phyloP scores from a whole-genome alignment of 2,113 vertebrate species.

The Hydrolagus affinis region DNA sequence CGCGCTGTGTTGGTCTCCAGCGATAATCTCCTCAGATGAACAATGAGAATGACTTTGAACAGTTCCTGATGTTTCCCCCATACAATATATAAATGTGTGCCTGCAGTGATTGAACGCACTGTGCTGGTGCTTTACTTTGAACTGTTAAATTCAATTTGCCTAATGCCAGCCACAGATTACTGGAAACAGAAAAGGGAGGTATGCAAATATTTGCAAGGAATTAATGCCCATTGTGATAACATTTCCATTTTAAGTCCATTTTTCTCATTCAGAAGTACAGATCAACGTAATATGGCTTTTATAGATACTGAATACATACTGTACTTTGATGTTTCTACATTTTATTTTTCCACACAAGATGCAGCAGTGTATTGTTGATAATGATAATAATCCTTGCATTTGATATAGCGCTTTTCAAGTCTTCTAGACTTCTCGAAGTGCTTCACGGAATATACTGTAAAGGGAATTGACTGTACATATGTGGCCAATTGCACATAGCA shows the following conservation, averaged over 20 bases:
- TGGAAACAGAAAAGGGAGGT: background rate
- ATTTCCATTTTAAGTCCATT: background rate
- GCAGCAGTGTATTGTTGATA: background rate
- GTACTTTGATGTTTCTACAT: background rate
- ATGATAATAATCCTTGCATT: too few species aligned
- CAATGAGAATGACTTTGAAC: background rate
- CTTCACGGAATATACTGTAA: too few species aligned
- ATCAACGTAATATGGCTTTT: background rate
- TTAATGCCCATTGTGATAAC: background rate
- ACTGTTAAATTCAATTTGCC: background rate
- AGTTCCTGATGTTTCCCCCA: background rate
- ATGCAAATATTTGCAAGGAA: background rate
- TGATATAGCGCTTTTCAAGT: too few species aligned
- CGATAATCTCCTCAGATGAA: slow-evolving; percentile 2
- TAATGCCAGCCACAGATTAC: background rate
- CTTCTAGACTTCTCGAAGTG: too few species aligned
- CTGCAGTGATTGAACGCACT: background rate
- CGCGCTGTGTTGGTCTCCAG: background rate
- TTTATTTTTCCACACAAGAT: too few species aligned
- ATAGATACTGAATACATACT: too few species aligned
- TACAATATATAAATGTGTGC: background rate
- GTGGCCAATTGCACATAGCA: too few species aligned
- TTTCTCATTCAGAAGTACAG: background rate
- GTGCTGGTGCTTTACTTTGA: background rate
- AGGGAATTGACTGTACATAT: too few species aligned